phyloP scores from a whole-genome alignment of 2,888 invertebrate species.

The Eubasilissa splendida region DNA sequence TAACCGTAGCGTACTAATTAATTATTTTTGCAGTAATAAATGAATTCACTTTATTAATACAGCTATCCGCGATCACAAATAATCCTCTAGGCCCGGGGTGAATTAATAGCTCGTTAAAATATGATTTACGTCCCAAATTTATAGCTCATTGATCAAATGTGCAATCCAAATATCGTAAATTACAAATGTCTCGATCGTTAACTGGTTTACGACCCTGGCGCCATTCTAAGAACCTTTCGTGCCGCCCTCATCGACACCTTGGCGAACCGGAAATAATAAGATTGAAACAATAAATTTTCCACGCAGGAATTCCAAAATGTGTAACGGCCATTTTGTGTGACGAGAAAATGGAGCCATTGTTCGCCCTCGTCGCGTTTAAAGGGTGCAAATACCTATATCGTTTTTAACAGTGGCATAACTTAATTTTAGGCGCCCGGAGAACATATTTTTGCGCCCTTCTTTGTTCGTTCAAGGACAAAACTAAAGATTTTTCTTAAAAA shows the following conservation, averaged over 20 bases:
- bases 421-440: no score
- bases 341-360: background rate
- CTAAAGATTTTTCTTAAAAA: no score
- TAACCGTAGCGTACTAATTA: no score
- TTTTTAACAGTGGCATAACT: no score
- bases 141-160: constrained; percentile 31
- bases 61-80: no score
- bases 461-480: no score
- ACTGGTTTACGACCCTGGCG: constrained; percentile 8
- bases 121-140: constrained; percentile 31
- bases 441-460: no score
- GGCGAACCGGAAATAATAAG: constrained; percentile 15
- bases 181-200: background rate
- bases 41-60: no score
- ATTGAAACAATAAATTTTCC: background rate
- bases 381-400: no score
- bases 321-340: background rate
- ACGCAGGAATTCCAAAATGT: background rate
- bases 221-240: background rate
- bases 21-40: no score
- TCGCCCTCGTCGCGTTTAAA: no score
- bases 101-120: constrained; percentile 33
- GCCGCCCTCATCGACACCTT: background rate
- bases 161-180: constrained; percentile 33
- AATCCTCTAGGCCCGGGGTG: background rate